Base-by-base conservation (phyloP, 1,140 invertebrate species). In the Lordiphosa collinella region DNA sequence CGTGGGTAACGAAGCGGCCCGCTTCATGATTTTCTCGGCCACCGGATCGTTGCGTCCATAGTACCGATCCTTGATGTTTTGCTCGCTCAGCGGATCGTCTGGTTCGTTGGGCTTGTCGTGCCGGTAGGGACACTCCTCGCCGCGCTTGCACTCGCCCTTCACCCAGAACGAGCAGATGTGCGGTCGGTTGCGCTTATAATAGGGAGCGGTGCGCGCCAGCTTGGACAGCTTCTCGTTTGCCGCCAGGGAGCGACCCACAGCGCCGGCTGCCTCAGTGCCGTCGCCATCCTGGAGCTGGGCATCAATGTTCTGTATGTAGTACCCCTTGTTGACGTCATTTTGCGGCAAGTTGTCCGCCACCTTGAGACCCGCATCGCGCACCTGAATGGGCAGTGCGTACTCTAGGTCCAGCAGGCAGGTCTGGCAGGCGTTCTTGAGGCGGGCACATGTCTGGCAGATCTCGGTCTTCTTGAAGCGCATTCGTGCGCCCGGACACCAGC, bases 101-200 rank as follows among this genome's bases (percentile, higher is more conserved):
- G 98, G 98, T 91, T 99, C 98, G 12, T 97, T 99, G 2, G 99
- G 99, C 86, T 99, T 99, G 88, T 99, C 99, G 87, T 99, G 99
- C 13, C 99, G 92, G 89, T 99, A 99, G 0, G 99, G 99, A 91
- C 99, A 99, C 88, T 99, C 99, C 90, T 99, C 98, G 10, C 99
- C 99, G 89, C 99, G 91, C 86, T 98, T 95, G 89, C 99, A 99
- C 90, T 99, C 98, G 1, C 98, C 99, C 91, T 99, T 99, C 0
- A 99, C 98, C 97, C 98, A 99, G 89, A 99, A 99, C 0, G 98
- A 99, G 90, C 99, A 99, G 38, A 99, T 99, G 89, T 99, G 99
- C 0, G 99, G 98, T 69, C 97, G 91, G 88, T 99, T 99, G 44
- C 99, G 91, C 87, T 99, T 99, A 85, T 99, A 99, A 89, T 99